Percentiles rank a stretch among this genome's conserved stretches.
phyloP scores from a whole-genome alignment of 2,113 vertebrate genomes.

The Etheostoma cragini region DNA sequence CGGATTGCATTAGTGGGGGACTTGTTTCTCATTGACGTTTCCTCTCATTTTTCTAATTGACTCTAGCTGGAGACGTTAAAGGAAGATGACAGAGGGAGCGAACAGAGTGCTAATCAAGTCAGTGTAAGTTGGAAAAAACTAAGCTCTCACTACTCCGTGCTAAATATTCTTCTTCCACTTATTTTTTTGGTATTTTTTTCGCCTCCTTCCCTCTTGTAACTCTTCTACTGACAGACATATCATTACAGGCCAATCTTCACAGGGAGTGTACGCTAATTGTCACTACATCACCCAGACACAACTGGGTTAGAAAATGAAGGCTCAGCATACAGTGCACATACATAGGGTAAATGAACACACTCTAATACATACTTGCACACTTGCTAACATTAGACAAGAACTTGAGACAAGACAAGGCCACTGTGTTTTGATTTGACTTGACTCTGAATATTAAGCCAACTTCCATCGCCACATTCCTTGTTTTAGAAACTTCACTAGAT shows the following conservation, averaged over 20 bases:
- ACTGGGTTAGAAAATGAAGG: constrained; percentile 70
- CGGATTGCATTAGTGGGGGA: constrained; percentile 69
- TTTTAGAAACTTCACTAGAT: constrained; percentile 9
- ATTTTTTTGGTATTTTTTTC: constrained; percentile 14
- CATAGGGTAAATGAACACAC: constrained; percentile 16
- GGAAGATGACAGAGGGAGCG: constrained; percentile 82
- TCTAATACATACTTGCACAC: constrained; percentile 21
- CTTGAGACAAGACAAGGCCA: neutral
- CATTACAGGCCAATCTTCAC: constrained; percentile 75
- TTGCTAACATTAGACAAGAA: neutral
- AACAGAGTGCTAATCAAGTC: constrained; percentile 79
- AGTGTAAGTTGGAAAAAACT: constrained; percentile 70
- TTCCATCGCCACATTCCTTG: neutral
- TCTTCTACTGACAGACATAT: constrained; percentile 69
- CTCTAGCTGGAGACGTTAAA: constrained; percentile 78
- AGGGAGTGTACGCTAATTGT: constrained; percentile 64
- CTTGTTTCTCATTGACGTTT: constrained; percentile 74
- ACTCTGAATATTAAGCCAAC: constrained; percentile 9
- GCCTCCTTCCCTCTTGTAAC: constrained; percentile 10
- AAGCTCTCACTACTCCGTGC: neutral
- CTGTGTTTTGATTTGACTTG: constrained; percentile 10
- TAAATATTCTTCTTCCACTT: constrained; percentile 40
- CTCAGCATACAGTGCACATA: constrained; percentile 7
- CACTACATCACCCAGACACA: constrained; percentile 80
- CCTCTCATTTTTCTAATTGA: constrained; percentile 78